Evolutionary conservation across 2,797 vertebrate genomes (phyloP).

Genomic region (Ctenosaura bakeri): DNA sequence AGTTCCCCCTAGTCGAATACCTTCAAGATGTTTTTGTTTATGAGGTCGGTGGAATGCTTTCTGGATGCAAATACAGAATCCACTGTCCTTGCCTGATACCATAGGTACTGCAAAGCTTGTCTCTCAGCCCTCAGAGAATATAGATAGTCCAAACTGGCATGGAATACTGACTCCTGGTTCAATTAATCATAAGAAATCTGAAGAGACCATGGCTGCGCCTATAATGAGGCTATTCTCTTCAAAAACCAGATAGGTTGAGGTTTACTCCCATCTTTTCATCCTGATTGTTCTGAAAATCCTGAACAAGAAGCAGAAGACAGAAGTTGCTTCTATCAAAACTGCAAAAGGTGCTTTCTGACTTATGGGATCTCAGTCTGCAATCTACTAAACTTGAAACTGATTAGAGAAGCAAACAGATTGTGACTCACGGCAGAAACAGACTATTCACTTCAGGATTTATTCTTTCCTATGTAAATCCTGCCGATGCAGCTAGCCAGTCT

Average conservation of each 20-base stretch:
- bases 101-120: neutral
- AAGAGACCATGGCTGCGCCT: neutral
- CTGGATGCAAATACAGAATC: neutral
- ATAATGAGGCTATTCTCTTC: neutral
- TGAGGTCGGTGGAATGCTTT: neutral
- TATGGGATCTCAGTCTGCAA: neutral
- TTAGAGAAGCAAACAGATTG: neutral
- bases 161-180: neutral
- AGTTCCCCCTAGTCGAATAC: neutral
- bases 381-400: neutral
- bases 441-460: neutral
- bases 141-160: no score
- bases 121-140: neutral
- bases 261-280: neutral
- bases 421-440: neutral
- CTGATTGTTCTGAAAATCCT: neutral
- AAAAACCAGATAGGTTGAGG: neutral
- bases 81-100: neutral
- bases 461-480: neutral
- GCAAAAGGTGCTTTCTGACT: neutral
- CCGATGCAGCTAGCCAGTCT: neutral
- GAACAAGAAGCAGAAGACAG: neutral
- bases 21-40: neutral
- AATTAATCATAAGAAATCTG: neutral
- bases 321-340: neutral